These are phyloP conservation scores for Megaceryle torquata DNA, from an alignment of 2,113 vertebrate genomes.

Conservation along the genomic window DNA sequence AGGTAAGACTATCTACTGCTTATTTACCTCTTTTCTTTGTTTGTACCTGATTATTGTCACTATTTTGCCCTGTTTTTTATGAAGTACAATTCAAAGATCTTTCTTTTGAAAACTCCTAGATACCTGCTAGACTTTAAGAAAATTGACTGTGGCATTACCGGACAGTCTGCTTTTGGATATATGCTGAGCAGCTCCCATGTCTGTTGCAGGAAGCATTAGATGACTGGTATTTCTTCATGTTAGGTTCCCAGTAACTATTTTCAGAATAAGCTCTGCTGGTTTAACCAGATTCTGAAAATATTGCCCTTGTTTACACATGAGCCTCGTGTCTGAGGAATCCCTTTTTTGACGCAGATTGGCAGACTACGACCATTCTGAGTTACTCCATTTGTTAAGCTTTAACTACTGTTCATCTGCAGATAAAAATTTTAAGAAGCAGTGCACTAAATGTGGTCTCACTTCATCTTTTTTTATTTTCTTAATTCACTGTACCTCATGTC, in stretches of 20 bases:
- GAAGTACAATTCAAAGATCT: neutral
- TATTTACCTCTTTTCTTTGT: neutral
- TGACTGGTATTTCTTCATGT: neutral
- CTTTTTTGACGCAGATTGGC: neutral
- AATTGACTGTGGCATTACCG: neutral
- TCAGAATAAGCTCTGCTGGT: neutral
- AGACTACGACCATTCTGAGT: neutral
- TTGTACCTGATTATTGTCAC: neutral
- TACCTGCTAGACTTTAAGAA: neutral
- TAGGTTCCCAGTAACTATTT: neutral
- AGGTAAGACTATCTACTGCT: constrained; percentile 74
- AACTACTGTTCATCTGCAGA: neutral
- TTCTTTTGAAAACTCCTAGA: neutral
- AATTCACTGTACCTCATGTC: neutral
- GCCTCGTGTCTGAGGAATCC: rapidly evolving
- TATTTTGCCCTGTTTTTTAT: neutral
- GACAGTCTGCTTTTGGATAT: neutral
- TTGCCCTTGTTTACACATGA: neutral
- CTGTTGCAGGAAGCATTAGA: neutral
- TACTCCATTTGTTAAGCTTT: neutral
- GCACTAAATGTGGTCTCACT: neutral
- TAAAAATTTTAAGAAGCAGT: neutral
- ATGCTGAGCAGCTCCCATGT: neutral
- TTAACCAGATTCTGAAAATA: neutral
- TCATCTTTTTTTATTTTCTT: neutral